Conservation (phyloP, 2,888 invertebrate species). For the Heliconius sara region DNA sequence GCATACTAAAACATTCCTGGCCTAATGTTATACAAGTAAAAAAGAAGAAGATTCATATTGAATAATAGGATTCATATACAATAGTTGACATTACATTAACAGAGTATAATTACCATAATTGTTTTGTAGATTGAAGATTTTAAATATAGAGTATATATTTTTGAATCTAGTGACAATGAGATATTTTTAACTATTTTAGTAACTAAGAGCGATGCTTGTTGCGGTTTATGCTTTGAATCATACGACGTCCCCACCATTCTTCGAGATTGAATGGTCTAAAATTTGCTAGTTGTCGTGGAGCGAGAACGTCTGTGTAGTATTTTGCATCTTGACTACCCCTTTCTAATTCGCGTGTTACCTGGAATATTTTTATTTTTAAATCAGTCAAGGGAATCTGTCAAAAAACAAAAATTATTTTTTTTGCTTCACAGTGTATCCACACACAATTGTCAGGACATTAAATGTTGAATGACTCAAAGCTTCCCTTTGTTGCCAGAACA, state of each 20-base stretch:
- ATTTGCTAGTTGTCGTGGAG: constrained; percentile 85
- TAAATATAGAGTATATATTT: constrained; percentile 21
- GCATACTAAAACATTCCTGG: neutral
- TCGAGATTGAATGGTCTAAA: constrained; percentile 92
- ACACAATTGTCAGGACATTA: too few relatives aligned
- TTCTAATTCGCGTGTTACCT: constrained; percentile 85
- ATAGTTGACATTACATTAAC: constrained; percentile 7
- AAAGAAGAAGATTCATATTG: constrained; percentile 1
- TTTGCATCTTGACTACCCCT: constrained; percentile 81
- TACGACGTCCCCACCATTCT: constrained; percentile 89
- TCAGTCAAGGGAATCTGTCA: too few relatives aligned
- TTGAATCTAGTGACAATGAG: constrained; percentile 52
- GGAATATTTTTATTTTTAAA: constrained; percentile 52
- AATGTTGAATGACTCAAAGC: too few relatives aligned
- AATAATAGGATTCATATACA: constrained; percentile 6
- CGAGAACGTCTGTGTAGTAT: constrained; percentile 86
- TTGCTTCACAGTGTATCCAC: too few relatives aligned
- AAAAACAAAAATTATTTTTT: too few relatives aligned
- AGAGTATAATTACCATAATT: neutral
- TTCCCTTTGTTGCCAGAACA: too few relatives aligned
- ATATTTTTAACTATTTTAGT: constrained; percentile 48
- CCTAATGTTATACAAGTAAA: constrained; percentile 7
- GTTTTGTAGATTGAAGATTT: neutral
- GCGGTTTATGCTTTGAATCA: constrained; percentile 87
- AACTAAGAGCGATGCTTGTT: constrained; percentile 81